Conservation (phyloP, 2,888 invertebrate species). For the Aphrophora alni region DNA sequence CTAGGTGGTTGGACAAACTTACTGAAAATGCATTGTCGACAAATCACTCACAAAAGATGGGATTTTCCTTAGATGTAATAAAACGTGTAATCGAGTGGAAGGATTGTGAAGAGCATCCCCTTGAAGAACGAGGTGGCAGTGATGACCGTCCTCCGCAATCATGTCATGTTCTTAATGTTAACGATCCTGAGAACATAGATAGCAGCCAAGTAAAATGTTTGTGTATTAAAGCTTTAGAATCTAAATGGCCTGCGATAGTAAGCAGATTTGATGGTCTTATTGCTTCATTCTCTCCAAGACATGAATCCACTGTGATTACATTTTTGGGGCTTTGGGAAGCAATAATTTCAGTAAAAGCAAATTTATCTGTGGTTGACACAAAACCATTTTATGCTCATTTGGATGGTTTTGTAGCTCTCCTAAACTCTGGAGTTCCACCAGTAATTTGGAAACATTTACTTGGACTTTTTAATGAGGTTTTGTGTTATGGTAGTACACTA, state of each 20-base stretch:
- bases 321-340: constrained; percentile 89
- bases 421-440: constrained; percentile 76
- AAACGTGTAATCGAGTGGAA: constrained; percentile 90
- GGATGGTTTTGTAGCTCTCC: constrained; percentile 76
- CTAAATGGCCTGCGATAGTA: constrained; percentile 83
- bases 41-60: constrained; percentile 69
- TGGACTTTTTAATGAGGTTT: constrained; percentile 85
- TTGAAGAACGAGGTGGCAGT: constrained; percentile 70
- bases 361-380: constrained; percentile 87
- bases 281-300: constrained; percentile 58
- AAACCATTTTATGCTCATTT: constrained; percentile 87
- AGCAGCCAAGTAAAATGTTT: constrained; percentile 74
- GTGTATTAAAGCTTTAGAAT: constrained; percentile 83
- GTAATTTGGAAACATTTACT: constrained; percentile 85
- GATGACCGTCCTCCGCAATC: constrained; percentile 58
- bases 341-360: constrained; percentile 89
- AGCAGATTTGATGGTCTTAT: constrained; percentile 64
- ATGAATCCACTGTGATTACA: constrained; percentile 67
- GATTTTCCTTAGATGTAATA: constrained; percentile 83
- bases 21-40: constrained; percentile 71
- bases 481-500: constrained; percentile 90
- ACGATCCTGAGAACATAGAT: constrained; percentile 82
- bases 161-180: constrained; percentile 58
- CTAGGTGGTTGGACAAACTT: constrained; percentile 72
- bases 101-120: constrained; percentile 78